These are phyloP conservation scores for Scotopteryx bipunctaria DNA, from an alignment of 2,888 invertebrate genomes.

Conservation along the genomic window DNA sequence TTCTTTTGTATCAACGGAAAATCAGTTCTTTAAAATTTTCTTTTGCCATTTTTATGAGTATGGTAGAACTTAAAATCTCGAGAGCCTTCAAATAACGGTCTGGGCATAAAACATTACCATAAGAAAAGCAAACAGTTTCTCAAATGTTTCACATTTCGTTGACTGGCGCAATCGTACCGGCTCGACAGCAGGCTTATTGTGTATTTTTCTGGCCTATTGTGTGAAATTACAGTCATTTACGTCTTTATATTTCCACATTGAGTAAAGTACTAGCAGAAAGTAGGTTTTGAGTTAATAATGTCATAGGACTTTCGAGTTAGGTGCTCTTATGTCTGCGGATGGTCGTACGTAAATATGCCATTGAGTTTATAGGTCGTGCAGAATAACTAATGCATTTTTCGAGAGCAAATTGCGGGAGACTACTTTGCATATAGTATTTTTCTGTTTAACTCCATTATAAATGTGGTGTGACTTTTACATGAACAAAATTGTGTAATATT, in stretches of 20 bases:
- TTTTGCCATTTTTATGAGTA: no score
- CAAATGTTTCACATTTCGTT: constrained; percentile 29
- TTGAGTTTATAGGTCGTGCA: constrained; percentile 7
- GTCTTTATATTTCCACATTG: constrained; percentile 51
- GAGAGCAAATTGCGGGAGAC: constrained; percentile 1
- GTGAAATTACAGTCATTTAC: constrained; percentile 61
- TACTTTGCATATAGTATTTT: neutral
- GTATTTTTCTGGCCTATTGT: constrained; percentile 66
- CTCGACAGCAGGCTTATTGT: constrained; percentile 52
- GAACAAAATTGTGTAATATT: no score
- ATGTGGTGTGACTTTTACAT: neutral
- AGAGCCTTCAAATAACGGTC: constrained; percentile 20
- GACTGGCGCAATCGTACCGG: constrained; percentile 21
- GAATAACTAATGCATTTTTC: constrained; percentile 6
- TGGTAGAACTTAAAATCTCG: no score
- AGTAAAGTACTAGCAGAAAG: constrained; percentile 34
- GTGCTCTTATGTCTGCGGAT: constrained; percentile 36
- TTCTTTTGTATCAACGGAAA: no score
- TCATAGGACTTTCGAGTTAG: constrained; percentile 22
- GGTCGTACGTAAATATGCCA: constrained; percentile 1
- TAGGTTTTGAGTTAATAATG: constrained; percentile 38
- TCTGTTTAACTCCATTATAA: neutral
- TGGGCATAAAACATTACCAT: constrained; percentile 24
- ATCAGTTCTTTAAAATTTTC: no score
- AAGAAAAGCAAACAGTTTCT: constrained; percentile 29